Conservation (phyloP, 1,140 invertebrate species). For the Gonioctena quinquepunctata region DNA sequence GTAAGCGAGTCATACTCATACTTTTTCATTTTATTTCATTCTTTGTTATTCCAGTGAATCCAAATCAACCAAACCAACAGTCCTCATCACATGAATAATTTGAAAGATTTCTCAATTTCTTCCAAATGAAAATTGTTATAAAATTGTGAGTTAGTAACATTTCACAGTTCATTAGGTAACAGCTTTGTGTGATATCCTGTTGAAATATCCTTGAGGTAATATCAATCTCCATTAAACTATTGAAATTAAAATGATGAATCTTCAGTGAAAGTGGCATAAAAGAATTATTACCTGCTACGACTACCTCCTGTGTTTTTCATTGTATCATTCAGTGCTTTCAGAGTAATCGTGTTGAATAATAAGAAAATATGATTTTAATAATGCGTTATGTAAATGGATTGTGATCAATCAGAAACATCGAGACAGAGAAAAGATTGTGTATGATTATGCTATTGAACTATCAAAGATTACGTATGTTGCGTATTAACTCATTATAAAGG, state of each 20-base stretch:
- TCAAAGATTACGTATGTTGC: not conserved
- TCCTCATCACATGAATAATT: no score
- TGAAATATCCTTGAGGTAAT: not conserved
- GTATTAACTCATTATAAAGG: no score
- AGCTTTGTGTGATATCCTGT: no score
- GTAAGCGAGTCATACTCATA: no score
- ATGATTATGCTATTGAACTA: not conserved
- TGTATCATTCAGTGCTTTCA: not conserved
- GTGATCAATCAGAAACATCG: not conserved
- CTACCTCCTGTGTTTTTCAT: not conserved
- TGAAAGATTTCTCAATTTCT: no score
- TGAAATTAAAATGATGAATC: not conserved
- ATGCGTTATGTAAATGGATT: not conserved
- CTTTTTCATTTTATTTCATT: no score
- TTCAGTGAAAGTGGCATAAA: not conserved
- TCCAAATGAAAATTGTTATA: no score
- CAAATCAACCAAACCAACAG: no score
- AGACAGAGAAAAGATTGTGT: not conserved
- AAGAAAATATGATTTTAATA: not conserved
- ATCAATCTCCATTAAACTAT: not conserved
- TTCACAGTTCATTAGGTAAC: no score
- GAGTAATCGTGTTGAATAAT: not conserved
- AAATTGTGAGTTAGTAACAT: no score
- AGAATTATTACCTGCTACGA: not conserved
- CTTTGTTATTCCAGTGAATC: no score